Evolutionary conservation across 1,140 invertebrate genomes (phyloP).

Genomic region (Cephus cinctus): DNA sequence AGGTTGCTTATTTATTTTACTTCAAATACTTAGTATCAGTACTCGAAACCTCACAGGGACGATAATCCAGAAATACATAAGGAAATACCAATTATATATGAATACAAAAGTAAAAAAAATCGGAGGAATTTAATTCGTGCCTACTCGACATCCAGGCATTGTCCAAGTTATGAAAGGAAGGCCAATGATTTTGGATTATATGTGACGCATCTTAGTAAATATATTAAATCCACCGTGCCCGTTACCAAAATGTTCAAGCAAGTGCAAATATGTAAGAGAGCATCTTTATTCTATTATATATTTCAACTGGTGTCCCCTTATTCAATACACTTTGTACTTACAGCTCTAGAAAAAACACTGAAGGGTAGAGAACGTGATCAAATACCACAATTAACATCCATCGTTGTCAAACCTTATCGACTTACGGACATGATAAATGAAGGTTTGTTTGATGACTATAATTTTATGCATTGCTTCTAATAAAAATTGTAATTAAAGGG

Average conservation of each 20-base stretch:
- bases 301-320: not conserved
- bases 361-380: conserved; percentile 39
- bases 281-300: not conserved
- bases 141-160: conserved; percentile 42
- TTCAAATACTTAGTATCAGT: not conserved
- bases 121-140: conserved; percentile 43
- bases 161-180: conserved; percentile 38
- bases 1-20: conserved; percentile 4
- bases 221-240: conserved; percentile 36
- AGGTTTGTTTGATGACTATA: conserved; percentile 15
- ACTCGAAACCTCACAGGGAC: conserved; percentile 28
- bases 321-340: conserved; percentile 10
- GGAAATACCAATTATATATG: conserved; percentile 37
- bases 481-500: not conserved
- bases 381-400: conserved; percentile 43
- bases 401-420: conserved; percentile 38
- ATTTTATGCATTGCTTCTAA: not conserved
- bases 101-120: conserved; percentile 38
- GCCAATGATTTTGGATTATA: conserved; percentile 38
- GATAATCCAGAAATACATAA: conserved; percentile 38
- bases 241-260: conserved; percentile 42
- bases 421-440: conserved; percentile 33
- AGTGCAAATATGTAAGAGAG: conserved; percentile 39
- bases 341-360: conserved; percentile 38
- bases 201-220: conserved; percentile 37